Conservation (phyloP, 1,140 invertebrate genomes). For the Anoplophora glabripennis region DNA sequence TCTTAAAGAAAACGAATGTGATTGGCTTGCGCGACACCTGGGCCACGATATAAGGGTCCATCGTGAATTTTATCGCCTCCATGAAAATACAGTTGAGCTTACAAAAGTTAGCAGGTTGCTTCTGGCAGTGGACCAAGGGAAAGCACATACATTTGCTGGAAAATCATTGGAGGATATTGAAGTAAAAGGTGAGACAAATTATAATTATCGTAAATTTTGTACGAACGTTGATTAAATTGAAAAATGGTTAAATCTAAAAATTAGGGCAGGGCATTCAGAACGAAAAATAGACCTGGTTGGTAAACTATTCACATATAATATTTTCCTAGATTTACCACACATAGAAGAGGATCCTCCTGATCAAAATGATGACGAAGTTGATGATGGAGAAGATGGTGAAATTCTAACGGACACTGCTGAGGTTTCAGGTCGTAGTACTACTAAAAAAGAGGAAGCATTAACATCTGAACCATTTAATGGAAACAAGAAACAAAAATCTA, state of each 20-base stretch:
- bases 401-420: neutral
- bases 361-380: slow-evolving; percentile 16
- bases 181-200: slow-evolving; percentile 1
- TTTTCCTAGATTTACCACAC: slow-evolving; percentile 14
- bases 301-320: neutral
- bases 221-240: too few relatives aligned
- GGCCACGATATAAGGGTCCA: slow-evolving; percentile 12
- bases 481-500: slow-evolving; percentile 14
- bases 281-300: too few relatives aligned
- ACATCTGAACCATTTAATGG: slow-evolving; percentile 3
- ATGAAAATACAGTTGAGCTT: slow-evolving; percentile 13
- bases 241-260: too few relatives aligned
- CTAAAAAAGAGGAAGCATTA: neutral
- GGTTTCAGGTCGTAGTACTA: neutral
- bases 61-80: slow-evolving; percentile 14
- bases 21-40: slow-evolving; percentile 15
- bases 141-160: slow-evolving; percentile 9
- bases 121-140: slow-evolving; percentile 5
- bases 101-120: slow-evolving; percentile 12
- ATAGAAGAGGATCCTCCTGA: slow-evolving; percentile 10
- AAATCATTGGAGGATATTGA: slow-evolving; percentile 11
- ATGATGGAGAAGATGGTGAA: slow-evolving; percentile 3
- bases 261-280: too few relatives aligned
- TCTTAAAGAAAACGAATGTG: slow-evolving; percentile 8
- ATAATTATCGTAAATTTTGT: neutral